These are phyloP conservation scores for Drosophila ficusphila DNA, from an alignment of 1,140 invertebrate species.

Conservation along the genomic window DNA sequence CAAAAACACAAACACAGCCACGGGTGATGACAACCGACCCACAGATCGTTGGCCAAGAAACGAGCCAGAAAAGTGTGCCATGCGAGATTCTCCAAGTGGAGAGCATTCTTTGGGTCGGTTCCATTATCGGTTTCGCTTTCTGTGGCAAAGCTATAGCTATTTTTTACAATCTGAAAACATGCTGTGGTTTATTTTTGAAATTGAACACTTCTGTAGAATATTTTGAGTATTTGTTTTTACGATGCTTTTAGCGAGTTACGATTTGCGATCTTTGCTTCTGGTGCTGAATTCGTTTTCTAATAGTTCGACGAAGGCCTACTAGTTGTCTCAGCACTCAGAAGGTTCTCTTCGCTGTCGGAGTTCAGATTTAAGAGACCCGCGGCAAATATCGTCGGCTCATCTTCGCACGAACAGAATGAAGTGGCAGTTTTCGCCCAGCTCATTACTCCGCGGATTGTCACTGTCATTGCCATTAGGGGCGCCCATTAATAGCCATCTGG, in stretches of 20 bases:
- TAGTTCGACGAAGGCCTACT: constrained; percentile 2
- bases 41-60: constrained; percentile 60
- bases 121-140: constrained; percentile 21
- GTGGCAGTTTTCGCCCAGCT: constrained; percentile 37
- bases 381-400: constrained; percentile 40
- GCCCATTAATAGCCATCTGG: constrained; percentile 36
- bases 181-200: not conserved
- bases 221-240: too few relatives aligned
- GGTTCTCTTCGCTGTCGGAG: not conserved
- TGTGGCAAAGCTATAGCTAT: too few relatives aligned
- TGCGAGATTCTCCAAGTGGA: constrained; percentile 56
- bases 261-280: not conserved
- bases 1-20: constrained; percentile 26
- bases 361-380: constrained; percentile 8
- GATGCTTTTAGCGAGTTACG: too few relatives aligned
- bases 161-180: too few relatives aligned
- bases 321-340: not conserved
- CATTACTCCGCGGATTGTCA: constrained; percentile 51
- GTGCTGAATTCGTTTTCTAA: not conserved
- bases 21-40: constrained; percentile 1
- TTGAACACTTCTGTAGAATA: too few relatives aligned
- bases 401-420: constrained; percentile 50
- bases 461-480: constrained; percentile 66
- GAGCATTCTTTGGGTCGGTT: constrained; percentile 52
- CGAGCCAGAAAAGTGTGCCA: constrained; percentile 60